A percentile compares a stretch with the other conserved stretches of the same genome.
These are phyloP conservation scores for Aphelinus atriplicis DNA, from an alignment of 1,140 invertebrate genomes.

Conservation along the genomic window DNA sequence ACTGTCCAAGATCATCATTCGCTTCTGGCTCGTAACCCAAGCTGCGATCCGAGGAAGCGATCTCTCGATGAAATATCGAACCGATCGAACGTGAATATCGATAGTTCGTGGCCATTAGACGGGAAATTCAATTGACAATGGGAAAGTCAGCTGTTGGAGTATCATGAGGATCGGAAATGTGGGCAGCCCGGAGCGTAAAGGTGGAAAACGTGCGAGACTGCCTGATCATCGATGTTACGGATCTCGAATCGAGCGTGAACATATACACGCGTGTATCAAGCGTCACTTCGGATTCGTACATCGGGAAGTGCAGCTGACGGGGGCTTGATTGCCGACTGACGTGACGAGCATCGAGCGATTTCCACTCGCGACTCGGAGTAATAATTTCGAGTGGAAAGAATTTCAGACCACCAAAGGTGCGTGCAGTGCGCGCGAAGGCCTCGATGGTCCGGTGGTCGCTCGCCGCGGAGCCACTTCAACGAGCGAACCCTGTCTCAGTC, in stretches of 20 bases:
- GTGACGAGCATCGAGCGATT: constrained; percentile 44
- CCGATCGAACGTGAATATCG: constrained; percentile 52
- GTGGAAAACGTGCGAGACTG: too few species aligned
- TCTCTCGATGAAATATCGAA: constrained; percentile 45
- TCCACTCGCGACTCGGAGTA: constrained; percentile 51
- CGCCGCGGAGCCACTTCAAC: constrained; percentile 37
- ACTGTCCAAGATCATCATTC: too few species aligned
- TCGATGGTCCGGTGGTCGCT: constrained; percentile 39
- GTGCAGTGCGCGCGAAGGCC: constrained; percentile 28
- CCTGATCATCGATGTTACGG: too few species aligned
- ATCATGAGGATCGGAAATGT: not conserved
- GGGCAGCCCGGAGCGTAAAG: too few species aligned
- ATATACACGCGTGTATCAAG: not conserved
- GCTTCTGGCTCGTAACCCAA: too few species aligned
- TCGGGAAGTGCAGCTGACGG: constrained; percentile 4
- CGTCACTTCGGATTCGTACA: not conserved
- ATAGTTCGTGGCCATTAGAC: constrained; percentile 44
- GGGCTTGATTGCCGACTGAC: constrained; percentile 47
- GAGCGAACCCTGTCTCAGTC: constrained; percentile 7
- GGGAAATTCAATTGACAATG: constrained; percentile 30
- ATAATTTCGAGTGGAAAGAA: constrained; percentile 57
- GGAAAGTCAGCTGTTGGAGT: not conserved
- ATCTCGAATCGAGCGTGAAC: too few species aligned
- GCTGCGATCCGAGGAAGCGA: constrained; percentile 16
- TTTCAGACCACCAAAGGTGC: constrained; percentile 59